A percentile compares a stretch with the other conserved stretches of the same genome.
These are phyloP conservation scores for Tichodroma muraria DNA, from an alignment of 2,113 vertebrate genomes.

Conservation along the genomic window DNA sequence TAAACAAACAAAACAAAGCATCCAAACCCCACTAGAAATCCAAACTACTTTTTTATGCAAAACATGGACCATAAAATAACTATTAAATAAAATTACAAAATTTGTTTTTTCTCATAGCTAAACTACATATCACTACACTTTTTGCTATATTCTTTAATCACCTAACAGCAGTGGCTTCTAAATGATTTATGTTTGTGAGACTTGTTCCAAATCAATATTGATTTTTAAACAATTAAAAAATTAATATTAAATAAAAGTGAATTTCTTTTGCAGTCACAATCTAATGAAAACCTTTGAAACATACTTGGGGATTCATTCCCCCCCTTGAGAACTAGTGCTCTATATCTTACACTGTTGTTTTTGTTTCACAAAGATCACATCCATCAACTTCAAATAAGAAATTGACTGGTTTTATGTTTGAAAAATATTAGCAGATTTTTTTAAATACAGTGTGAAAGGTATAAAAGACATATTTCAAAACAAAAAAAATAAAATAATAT, in stretches of 20 bases:
- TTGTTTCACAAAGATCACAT: background rate
- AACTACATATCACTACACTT: background rate
- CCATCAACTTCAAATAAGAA: background rate
- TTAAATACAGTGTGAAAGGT: background rate
- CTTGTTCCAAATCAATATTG: background rate
- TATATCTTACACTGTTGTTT: background rate
- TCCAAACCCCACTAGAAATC: background rate
- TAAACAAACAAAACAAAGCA: background rate
- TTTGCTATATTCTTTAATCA: background rate
- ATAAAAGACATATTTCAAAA: background rate
- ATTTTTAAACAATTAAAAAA: background rate
- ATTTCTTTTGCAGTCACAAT: background rate
- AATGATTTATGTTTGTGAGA: background rate
- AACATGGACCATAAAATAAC: background rate
- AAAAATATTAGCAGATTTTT: background rate
- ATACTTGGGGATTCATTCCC: background rate
- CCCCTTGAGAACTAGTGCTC: background rate
- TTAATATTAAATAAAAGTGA: background rate
- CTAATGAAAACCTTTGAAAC: background rate
- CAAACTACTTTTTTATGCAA: background rate
- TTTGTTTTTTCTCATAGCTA: background rate
- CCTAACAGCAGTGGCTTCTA: background rate
- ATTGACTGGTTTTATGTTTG: background rate
- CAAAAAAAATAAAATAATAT: too few relatives aligned
- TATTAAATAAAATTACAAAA: background rate